These are phyloP conservation scores for Galendromus occidentalis DNA, from an alignment of 1,140 invertebrate genomes.

Conservation along the genomic window DNA sequence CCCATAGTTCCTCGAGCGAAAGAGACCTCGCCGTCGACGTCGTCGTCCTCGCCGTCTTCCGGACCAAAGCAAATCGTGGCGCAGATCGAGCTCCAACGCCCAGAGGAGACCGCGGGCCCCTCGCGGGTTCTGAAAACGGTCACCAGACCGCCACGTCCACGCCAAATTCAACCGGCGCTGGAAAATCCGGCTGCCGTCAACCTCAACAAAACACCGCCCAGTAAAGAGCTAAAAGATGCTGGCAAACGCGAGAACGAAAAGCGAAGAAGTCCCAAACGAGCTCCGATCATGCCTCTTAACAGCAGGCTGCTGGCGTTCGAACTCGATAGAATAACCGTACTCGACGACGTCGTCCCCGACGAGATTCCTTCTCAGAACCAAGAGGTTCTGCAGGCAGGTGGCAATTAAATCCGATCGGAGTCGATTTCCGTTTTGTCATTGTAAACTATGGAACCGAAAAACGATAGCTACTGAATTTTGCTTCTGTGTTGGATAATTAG, in stretches of 20 bases:
- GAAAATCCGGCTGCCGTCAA: neutral
- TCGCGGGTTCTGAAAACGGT: neutral
- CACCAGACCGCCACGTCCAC: neutral
- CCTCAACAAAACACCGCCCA: neutral
- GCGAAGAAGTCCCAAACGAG: constrained; percentile 2
- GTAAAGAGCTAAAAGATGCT: neutral
- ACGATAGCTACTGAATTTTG: too few relatives aligned
- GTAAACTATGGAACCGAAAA: too few relatives aligned
- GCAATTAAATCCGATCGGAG: too few relatives aligned
- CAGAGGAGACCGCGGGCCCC: neutral
- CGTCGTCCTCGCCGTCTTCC: neutral
- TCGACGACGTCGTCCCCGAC: neutral
- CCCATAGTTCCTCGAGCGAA: neutral
- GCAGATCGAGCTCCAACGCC: neutral
- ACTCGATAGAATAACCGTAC: neutral
- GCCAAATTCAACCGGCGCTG: neutral
- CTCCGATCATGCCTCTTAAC: neutral
- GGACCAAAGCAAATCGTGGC: neutral
- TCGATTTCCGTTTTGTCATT: too few relatives aligned
- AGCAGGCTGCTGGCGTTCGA: constrained; percentile 3
- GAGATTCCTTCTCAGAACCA: too few relatives aligned
- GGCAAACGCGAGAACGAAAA: neutral
- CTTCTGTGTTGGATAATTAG: too few relatives aligned
- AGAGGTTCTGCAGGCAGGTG: too few relatives aligned
- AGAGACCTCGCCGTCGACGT: neutral